These are phyloP conservation scores for Apteryx mantelli DNA, from an alignment of 2,113 vertebrate genomes.

Conservation along the genomic window DNA sequence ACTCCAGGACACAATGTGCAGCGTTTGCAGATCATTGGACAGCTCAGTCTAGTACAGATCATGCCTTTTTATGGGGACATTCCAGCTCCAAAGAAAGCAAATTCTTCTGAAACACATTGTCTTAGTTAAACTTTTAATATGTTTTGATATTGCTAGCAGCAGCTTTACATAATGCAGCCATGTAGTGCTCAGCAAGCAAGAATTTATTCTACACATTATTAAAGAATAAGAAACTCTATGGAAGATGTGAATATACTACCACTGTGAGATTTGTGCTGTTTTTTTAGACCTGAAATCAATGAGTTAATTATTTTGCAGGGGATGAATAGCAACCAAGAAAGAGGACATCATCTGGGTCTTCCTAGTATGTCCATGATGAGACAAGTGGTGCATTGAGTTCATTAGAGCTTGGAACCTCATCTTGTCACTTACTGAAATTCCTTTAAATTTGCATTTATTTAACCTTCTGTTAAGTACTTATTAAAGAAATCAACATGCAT, in stretches of 20 bases:
- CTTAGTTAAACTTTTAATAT: slow-evolving; percentile 77
- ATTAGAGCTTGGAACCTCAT: not conserved
- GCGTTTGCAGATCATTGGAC: slow-evolving; percentile 52
- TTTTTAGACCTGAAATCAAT: not conserved
- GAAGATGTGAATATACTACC: not conserved
- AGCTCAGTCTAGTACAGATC: slow-evolving; percentile 50
- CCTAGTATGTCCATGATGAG: not conserved
- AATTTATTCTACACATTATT: slow-evolving; percentile 45
- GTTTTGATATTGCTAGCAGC: slow-evolving; percentile 71
- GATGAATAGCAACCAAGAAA: not conserved
- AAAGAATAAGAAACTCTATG: not conserved
- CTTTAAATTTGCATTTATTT: not conserved
- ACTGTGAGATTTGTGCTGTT: not conserved
- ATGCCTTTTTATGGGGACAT: slow-evolving; percentile 82
- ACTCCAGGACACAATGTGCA: slow-evolving; percentile 58
- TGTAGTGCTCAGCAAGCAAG: slow-evolving; percentile 30
- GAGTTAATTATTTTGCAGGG: not conserved
- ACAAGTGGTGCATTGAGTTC: not conserved
- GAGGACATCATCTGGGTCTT: not conserved
- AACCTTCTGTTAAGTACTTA: not conserved
- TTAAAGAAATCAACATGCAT: not conserved
- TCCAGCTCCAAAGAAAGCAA: slow-evolving; percentile 77
- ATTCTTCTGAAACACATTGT: slow-evolving; percentile 77
- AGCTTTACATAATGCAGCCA: slow-evolving; percentile 66
- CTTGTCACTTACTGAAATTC: not conserved